phyloP scores from a whole-genome alignment of 1,140 invertebrate genomes.

The Apis dorsata region DNA sequence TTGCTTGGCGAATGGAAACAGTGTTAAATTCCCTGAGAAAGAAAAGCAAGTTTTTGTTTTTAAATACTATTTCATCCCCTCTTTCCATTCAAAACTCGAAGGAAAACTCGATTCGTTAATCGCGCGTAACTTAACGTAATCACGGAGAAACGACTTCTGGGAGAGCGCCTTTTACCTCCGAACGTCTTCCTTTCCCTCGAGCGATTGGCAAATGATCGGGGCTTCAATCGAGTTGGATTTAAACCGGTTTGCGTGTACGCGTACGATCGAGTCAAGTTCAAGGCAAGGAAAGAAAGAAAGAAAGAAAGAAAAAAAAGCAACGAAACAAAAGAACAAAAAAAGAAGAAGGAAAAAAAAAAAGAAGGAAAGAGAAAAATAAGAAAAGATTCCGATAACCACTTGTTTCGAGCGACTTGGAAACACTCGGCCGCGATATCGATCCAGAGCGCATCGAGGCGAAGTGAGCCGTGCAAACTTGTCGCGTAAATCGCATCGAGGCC shows the following conservation, averaged over 20 bases:
- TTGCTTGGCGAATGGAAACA: no score
- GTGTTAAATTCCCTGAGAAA: no score
- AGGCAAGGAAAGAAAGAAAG: not conserved
- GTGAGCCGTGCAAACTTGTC: constrained; percentile 58
- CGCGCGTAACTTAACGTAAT: not conserved
- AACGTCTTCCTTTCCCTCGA: not conserved
- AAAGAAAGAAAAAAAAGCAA: not conserved
- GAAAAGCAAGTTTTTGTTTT: no score
- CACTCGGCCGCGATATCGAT: constrained; percentile 24
- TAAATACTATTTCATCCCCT: not conserved
- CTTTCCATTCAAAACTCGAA: no score
- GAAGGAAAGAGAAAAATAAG: not conserved
- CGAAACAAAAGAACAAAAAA: no score
- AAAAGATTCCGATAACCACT: not conserved
- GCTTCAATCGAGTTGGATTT: constrained; percentile 22
- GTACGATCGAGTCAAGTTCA: not conserved
- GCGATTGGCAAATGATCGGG: constrained; percentile 38
- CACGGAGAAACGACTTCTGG: not conserved
- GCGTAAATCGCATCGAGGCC: constrained; percentile 39
- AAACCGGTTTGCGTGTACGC: constrained; percentile 36
- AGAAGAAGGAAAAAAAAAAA: not conserved
- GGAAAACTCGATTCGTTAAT: not conserved
- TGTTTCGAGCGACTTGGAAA: not conserved
- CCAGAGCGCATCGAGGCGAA: constrained; percentile 26
- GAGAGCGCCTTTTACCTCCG: not conserved